Evolutionary conservation across 2,888 invertebrate species (phyloP).

Genomic region (Drosophila fungiperda): DNA sequence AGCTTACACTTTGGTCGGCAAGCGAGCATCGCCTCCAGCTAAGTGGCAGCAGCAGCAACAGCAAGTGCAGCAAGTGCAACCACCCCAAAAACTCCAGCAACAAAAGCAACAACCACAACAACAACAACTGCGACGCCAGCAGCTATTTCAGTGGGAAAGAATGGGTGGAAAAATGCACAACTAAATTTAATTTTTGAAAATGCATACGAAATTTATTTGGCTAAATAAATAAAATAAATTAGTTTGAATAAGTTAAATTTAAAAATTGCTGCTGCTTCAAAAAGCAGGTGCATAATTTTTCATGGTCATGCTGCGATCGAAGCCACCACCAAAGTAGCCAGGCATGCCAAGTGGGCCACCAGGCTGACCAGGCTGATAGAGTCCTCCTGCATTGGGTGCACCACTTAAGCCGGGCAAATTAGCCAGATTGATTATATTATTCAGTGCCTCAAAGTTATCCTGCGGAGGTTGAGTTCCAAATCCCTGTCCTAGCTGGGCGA

Average conservation of each 20-base stretch:
- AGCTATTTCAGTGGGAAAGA: constrained; percentile 55
- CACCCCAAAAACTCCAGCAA: constrained; percentile 14
- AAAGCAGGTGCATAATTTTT: constrained; percentile 52
- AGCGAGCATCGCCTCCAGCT: constrained; percentile 30
- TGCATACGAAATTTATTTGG: constrained; percentile 49
- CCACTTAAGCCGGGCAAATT: constrained; percentile 57
- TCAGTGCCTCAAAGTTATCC: constrained; percentile 57
- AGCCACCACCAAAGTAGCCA: constrained; percentile 34
- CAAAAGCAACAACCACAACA: constrained; percentile 10
- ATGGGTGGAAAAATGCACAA: constrained; percentile 47
- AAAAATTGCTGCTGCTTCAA: constrained; percentile 7
- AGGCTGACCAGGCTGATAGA: constrained; percentile 35
- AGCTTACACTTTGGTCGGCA: constrained; percentile 52
- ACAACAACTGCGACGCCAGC: constrained; percentile 33
- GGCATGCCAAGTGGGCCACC: constrained; percentile 9
- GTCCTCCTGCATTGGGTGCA: constrained; percentile 22
- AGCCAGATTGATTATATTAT: constrained; percentile 60
- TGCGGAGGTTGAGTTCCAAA: constrained; percentile 49
- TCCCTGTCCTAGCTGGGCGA: constrained; percentile 45
- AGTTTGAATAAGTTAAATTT: constrained; percentile 12
- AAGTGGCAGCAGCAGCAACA: constrained; percentile 32
- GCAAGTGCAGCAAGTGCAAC: constrained; percentile 12
- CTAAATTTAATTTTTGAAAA: constrained; percentile 4
- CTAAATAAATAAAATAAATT: constrained; percentile 76
- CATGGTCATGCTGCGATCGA: constrained; percentile 46